phyloP scores from a whole-genome alignment of 2,113 vertebrate species.

The Parus major region DNA sequence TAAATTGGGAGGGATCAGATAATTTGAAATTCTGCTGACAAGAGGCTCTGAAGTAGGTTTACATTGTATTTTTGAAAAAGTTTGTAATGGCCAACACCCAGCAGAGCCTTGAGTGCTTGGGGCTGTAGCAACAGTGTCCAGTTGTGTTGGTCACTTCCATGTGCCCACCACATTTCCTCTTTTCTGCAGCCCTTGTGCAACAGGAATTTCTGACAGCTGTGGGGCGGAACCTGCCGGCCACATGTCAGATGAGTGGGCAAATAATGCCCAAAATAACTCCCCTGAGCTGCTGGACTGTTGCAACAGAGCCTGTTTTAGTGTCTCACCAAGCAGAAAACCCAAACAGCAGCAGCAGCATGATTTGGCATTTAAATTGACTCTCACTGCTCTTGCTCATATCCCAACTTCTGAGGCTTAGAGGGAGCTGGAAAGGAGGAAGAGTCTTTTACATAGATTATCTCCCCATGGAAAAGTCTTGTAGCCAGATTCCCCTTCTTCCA shows the following conservation, averaged over 20 bases:
- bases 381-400: neutral
- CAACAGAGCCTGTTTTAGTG: neutral
- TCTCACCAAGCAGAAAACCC: neutral
- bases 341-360: neutral
- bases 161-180: neutral
- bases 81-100: neutral
- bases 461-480: neutral
- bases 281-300: neutral
- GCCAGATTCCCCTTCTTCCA: neutral
- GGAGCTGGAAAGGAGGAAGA: neutral
- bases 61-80: neutral
- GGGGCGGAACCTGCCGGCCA: rapidly evolving
- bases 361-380: neutral
- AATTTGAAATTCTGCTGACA: neutral
- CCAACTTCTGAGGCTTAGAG: neutral
- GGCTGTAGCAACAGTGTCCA: neutral
- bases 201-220: neutral
- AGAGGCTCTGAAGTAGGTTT: neutral
- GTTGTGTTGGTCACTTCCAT: neutral
- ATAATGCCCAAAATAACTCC: neutral
- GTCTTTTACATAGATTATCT: neutral
- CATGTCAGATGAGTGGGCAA: neutral
- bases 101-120: neutral
- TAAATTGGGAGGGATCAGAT: neutral
- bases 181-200: neutral